Conservation (phyloP, 1,140 invertebrate species). For the Delia radicum region DNA sequence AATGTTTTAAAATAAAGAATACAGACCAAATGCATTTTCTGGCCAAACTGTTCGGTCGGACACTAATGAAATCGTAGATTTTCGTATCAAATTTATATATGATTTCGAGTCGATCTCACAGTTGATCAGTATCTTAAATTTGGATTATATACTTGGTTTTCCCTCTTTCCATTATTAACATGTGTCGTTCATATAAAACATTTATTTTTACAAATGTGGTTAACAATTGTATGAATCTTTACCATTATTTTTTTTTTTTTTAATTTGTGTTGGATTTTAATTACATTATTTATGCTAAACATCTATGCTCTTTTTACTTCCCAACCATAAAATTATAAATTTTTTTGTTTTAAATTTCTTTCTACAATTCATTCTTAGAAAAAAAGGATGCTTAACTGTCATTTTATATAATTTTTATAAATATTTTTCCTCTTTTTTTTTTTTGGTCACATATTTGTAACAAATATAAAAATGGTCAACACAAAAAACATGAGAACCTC, state of each 20-base stretch:
- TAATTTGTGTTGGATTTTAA: background rate
- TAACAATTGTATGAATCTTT: background rate
- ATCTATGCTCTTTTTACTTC: background rate
- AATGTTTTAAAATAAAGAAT: too few species aligned
- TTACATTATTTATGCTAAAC: conserved; percentile 5
- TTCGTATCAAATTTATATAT: too few species aligned
- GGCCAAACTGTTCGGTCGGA: too few species aligned
- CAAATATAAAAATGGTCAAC: background rate
- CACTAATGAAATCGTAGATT: too few species aligned
- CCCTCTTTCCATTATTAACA: background rate
- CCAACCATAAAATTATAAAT: background rate
- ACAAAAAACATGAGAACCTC: background rate
- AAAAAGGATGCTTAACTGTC: conserved; percentile 1
- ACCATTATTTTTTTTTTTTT: background rate
- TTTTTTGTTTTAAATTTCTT: too few species aligned
- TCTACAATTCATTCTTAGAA: background rate
- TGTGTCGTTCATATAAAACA: background rate
- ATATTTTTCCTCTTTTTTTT: background rate
- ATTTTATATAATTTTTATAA: background rate
- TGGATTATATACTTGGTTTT: too few species aligned
- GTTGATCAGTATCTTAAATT: too few species aligned
- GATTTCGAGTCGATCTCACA: too few species aligned
- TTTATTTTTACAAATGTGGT: background rate
- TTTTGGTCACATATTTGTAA: background rate
- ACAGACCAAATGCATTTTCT: too few species aligned